These are phyloP conservation scores for Drosophila niveifrons DNA, from an alignment of 2,888 invertebrate species.

Conservation along the genomic window DNA sequence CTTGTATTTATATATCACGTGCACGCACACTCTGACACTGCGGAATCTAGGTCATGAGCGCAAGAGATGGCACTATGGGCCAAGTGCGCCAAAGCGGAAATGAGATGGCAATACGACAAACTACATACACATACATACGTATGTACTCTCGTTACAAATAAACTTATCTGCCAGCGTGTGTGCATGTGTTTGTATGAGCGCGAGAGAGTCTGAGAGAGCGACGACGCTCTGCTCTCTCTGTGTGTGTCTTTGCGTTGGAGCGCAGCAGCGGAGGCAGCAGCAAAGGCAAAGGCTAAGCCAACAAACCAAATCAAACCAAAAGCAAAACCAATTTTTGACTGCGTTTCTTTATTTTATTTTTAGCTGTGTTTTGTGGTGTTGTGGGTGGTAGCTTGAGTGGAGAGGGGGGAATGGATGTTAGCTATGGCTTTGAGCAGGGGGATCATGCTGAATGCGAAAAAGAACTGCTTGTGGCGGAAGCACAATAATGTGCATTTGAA, in stretches of 20 bases:
- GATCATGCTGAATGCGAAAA: constrained; percentile 21
- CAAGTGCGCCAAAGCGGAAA: constrained; percentile 82
- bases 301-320: constrained; percentile 39
- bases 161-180: constrained; percentile 30
- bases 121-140: constrained; percentile 27
- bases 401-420: neutral
- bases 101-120: constrained; percentile 79
- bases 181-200: constrained; percentile 20
- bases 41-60: constrained; percentile 86
- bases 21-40: constrained; percentile 65
- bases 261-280: constrained; percentile 12
- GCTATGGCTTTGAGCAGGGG: too few species aligned
- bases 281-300: constrained; percentile 32
- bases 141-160: constrained; percentile 56
- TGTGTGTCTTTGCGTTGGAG: constrained; percentile 27
- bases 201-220: constrained; percentile 24
- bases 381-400: neutral
- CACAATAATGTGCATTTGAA: constrained; percentile 26
- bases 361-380: neutral
- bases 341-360: constrained; percentile 1
- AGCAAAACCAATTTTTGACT: constrained; percentile 37
- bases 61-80: constrained; percentile 84
- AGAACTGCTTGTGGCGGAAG: constrained; percentile 26
- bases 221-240: constrained; percentile 8
- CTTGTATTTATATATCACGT: constrained; percentile 72